phyloP scores from a whole-genome alignment of 2,888 invertebrate genomes.

The Cheilosia vernalis region DNA sequence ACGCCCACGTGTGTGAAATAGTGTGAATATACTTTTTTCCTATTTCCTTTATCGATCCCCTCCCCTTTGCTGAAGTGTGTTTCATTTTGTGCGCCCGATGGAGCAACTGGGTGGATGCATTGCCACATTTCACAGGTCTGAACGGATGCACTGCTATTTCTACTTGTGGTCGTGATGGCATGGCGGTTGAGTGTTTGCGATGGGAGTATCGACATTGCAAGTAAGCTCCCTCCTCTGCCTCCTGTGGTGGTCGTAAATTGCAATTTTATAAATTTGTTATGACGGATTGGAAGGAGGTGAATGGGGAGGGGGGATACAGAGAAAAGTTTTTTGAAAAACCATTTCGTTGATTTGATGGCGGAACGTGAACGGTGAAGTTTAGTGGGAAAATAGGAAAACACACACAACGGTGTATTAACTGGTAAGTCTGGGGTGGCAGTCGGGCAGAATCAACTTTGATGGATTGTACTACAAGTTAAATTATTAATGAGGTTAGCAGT shows the following conservation, averaged over 20 bases:
- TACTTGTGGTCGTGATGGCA: slow-evolving; percentile 3
- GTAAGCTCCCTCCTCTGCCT: slow-evolving; percentile 45
- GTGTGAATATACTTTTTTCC: slow-evolving; percentile 38
- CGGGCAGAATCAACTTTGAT: slow-evolving; percentile 60
- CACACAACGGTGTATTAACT: slow-evolving; percentile 43
- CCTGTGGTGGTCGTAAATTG: slow-evolving; percentile 66
- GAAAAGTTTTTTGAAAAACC: slow-evolving; percentile 55
- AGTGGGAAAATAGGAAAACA: slow-evolving; percentile 36
- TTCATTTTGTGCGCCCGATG: slow-evolving; percentile 59
- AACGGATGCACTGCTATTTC: slow-evolving; percentile 54
- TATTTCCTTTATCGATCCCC: not conserved
- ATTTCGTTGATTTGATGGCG: slow-evolving; percentile 71
- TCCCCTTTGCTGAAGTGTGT: slow-evolving; percentile 40
- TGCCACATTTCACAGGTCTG: slow-evolving; percentile 31
- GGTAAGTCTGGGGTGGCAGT: slow-evolving; percentile 34
- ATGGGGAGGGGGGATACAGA: not conserved
- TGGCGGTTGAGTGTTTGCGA: slow-evolving; percentile 21
- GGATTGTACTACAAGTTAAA: slow-evolving; percentile 66
- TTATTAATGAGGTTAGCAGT: slow-evolving; percentile 65
- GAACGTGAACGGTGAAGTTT: slow-evolving; percentile 46
- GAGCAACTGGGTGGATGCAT: slow-evolving; percentile 35
- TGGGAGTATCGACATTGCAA: slow-evolving; percentile 20
- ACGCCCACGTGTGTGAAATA: slow-evolving; percentile 21
- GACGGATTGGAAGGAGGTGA: slow-evolving; percentile 51
- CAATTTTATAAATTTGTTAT: slow-evolving; percentile 75